Evolutionary conservation across 1,140 invertebrate species (phyloP), one percentile per base, ranked within the genome.

Genomic region (Pogonomyrmex barbatus): DNA sequence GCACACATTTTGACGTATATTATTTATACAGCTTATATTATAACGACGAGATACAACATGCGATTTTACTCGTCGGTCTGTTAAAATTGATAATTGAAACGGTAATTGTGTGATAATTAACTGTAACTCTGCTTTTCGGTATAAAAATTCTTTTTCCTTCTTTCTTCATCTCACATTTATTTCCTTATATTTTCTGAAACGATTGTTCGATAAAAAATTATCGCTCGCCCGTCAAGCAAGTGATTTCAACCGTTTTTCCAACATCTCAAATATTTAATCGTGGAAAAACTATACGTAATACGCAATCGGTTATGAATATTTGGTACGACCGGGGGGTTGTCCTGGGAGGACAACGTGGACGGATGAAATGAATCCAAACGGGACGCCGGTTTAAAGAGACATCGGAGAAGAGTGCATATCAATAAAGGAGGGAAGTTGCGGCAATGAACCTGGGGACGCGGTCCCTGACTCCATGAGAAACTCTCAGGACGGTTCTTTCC

Each of bases 401-500:
- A 60, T 47, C 54, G 33, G 42, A 83, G 42, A 83, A 75, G 79
- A 83, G 50, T 87, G 62, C 60, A 70, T 76, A 70, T 76, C 47
- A 45, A 50, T 60, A 63, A 58, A 84, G 30, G 85, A 73, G 84
- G 62, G 67, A 50, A 85, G 77, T 70, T 78, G 71, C 91, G 92
- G 91, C 91, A 93, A 92, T 93, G 92, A 94, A 93, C 92, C 88
- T 92, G 89, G 65, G 60, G 75, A 75, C 73, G 86, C 52, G 90
- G 91, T 89, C 67, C 50, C 81, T 91, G 91, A 91, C 90, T 89
- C 63, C 87, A 91, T 93, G 93, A 89, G 93, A 94, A 93, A 89
- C 79, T 94, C 93, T 86, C 93, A 93, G 87, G 88, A 65, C 76
- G 81, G 85, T 88, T 91, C 92, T 92, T 92, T 92, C 87, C 88